Evolutionary conservation across 2,797 vertebrate species (phyloP).

Genomic region (Notolepis coatsorum): DNA sequence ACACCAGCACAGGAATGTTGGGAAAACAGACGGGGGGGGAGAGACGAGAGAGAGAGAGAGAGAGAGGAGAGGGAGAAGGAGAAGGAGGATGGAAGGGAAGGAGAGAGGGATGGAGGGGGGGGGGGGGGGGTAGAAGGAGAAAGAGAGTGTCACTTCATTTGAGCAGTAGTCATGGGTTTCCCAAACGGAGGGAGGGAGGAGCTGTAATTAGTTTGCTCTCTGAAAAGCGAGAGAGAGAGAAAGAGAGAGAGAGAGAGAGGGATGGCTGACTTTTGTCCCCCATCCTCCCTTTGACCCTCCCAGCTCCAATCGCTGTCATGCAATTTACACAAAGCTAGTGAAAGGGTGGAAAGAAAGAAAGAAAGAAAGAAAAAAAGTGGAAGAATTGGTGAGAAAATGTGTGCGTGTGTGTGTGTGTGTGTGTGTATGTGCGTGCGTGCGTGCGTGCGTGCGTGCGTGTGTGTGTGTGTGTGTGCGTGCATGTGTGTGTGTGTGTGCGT

Average conservation of each 20-base stretch:
- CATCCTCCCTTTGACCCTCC: too few relatives aligned
- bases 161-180: conserved; percentile 87
- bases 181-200: conserved; percentile 84
- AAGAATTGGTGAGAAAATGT: conserved; percentile 66
- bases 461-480: conserved; percentile 39
- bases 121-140: conserved; percentile 14
- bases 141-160: conserved; percentile 91
- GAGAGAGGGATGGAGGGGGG: conserved; percentile 1
- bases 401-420: background rate
- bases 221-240: conserved; percentile 69
- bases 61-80: conserved; percentile 33
- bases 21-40: conserved; percentile 74
- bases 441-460: background rate
- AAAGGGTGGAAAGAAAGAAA: conserved; percentile 91
- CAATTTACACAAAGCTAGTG: conserved; percentile 98
- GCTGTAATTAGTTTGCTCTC: conserved; percentile 92
- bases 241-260: conserved; percentile 26
- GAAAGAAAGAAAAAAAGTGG: conserved; percentile 84
- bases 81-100: conserved; percentile 47
- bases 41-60: conserved; percentile 47
- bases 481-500: conserved; percentile 2
- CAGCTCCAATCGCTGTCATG: conserved; percentile 98
- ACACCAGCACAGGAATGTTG: conserved; percentile 84
- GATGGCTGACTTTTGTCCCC: conserved; percentile 87
- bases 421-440: conserved; percentile 33